phyloP scores from a whole-genome alignment of 2,113 vertebrate species.

The Leuciscus idus region DNA sequence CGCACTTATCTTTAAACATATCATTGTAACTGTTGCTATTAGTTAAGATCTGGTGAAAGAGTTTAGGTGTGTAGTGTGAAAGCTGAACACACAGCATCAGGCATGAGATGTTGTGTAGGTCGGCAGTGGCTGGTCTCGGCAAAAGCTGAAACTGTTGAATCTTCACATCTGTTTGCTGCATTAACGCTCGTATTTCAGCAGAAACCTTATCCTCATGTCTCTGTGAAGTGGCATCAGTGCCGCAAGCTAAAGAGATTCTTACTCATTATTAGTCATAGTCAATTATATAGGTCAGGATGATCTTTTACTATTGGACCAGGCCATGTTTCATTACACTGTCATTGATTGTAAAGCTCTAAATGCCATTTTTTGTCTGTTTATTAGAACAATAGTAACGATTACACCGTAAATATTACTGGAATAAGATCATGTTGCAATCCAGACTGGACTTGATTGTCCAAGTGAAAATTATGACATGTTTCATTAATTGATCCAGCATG shows the following conservation, averaged over 20 bases:
- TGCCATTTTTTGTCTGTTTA: not conserved
- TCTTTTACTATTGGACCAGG: not conserved
- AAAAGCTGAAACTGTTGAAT: not conserved
- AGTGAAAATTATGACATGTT: not conserved
- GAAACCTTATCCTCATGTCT: not conserved
- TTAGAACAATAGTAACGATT: not conserved
- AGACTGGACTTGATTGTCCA: not conserved
- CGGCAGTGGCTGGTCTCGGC: not conserved
- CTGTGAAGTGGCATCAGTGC: not conserved
- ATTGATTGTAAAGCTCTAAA: not conserved
- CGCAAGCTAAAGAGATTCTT: not conserved
- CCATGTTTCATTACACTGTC: not conserved
- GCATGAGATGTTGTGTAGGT: not conserved
- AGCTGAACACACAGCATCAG: not conserved
- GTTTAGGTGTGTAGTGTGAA: not conserved
- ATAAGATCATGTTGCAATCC: not conserved
- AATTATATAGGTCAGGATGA: not conserved
- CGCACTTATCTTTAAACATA: not conserved
- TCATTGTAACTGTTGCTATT: not conserved
- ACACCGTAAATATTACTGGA: not conserved
- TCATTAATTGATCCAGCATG: not conserved
- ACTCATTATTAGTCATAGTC: not conserved
- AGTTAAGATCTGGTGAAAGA: not conserved
- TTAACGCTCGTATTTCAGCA: not conserved
- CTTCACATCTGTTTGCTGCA: not conserved